These are phyloP conservation scores for Microlaimidae sp. DNA, from an alignment of 2,888 invertebrate species.

Conservation along the genomic window DNA sequence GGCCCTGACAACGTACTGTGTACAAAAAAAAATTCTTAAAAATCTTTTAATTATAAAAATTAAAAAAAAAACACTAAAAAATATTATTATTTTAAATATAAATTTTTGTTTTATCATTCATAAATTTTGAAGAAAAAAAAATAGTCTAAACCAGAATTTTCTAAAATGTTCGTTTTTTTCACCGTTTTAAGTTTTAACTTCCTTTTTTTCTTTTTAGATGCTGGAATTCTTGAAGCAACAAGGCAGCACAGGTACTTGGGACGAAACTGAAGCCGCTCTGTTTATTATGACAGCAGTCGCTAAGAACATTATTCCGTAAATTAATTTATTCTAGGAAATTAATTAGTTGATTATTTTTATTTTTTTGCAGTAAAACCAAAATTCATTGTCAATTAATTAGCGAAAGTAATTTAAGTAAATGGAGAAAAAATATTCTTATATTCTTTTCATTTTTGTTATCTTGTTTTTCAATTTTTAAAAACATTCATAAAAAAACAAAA, in stretches of 20 bases:
- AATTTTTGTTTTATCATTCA: no score
- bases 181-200: no score
- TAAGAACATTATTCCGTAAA: conserved; percentile 81
- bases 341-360: conserved; percentile 9
- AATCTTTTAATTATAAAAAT: no score
- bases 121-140: no score
- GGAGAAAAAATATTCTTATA: conserved; percentile 15
- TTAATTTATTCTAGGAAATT: conserved; percentile 25
- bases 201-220: neutral
- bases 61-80: no score
- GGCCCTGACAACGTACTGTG: no score
- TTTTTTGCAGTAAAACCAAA: neutral
- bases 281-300: conserved; percentile 89
- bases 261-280: conserved; percentile 74
- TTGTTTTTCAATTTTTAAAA: no score
- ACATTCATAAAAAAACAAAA: no score
- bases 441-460: conserved; percentile 13
- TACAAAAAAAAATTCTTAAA: no score
- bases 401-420: conserved; percentile 16
- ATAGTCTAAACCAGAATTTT: no score
- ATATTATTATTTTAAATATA: no score
- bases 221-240: conserved; percentile 22
- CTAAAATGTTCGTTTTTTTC: no score
- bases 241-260: conserved; percentile 58
- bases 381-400: neutral